phyloP scores from a whole-genome alignment of 2,888 invertebrate species.

The Yponomeuta cagnagella region DNA sequence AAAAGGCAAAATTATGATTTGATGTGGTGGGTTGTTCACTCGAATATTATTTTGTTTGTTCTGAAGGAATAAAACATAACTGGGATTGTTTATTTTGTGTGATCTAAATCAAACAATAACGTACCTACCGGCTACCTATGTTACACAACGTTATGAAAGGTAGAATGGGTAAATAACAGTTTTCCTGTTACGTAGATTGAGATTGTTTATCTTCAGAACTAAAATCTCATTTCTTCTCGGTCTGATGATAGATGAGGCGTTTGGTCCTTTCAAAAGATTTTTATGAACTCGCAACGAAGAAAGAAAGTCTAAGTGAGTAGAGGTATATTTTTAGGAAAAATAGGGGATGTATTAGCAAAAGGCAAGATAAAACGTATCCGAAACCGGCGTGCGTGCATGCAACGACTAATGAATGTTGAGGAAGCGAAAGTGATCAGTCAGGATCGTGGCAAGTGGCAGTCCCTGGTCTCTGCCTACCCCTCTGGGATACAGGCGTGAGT shows the following conservation, averaged over 20 bases:
- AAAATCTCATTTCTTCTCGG: background rate
- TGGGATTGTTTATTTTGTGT: too few relatives aligned
- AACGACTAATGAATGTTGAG: too few relatives aligned
- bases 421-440: too few relatives aligned
- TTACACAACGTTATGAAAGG: background rate
- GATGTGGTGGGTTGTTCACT: background rate
- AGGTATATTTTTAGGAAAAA: background rate
- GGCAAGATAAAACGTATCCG: too few relatives aligned
- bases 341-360: too few relatives aligned
- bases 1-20: constrained; percentile 6
- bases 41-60: too few relatives aligned
- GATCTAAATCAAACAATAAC: background rate
- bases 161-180: background rate
- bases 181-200: background rate
- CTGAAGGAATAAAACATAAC: too few relatives aligned
- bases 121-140: background rate
- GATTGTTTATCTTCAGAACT: background rate
- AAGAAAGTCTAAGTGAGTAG: background rate
- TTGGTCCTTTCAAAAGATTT: background rate
- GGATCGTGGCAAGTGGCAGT: too few relatives aligned
- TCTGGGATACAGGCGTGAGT: too few relatives aligned
- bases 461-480: too few relatives aligned
- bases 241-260: background rate
- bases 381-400: too few relatives aligned
- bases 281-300: background rate